A percentile compares a stretch with the other conserved stretches of the same genome.
phyloP scores from a whole-genome alignment of 1,140 invertebrate genomes.

The Parasteatoda tepidariorum region DNA sequence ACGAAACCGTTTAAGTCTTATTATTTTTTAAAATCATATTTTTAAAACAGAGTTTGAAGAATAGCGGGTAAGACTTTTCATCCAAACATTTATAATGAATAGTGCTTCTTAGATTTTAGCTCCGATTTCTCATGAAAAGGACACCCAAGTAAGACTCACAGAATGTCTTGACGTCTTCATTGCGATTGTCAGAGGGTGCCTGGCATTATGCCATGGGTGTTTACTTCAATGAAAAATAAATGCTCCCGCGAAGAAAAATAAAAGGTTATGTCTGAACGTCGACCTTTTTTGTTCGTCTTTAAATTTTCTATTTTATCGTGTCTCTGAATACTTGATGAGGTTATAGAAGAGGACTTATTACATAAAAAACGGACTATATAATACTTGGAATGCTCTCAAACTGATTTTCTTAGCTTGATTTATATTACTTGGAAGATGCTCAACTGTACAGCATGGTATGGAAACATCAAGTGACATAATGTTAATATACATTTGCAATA shows the following conservation, averaged over 20 bases:
- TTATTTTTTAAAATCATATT: too few relatives aligned
- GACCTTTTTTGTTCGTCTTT: constrained; percentile 21
- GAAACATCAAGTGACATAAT: background rate
- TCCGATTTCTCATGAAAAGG: too few relatives aligned
- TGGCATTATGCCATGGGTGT: background rate
- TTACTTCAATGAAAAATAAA: background rate
- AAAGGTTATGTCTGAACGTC: background rate
- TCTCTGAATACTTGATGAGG: background rate
- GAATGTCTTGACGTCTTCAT: background rate
- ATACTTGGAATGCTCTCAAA: constrained; percentile 16
- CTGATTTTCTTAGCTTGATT: background rate
- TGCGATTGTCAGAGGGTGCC: background rate
- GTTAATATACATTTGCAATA: too few relatives aligned
- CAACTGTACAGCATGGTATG: background rate
- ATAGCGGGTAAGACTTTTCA: too few relatives aligned
- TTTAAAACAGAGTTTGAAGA: too few relatives aligned
- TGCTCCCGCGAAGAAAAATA: background rate
- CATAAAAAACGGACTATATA: constrained; percentile 5
- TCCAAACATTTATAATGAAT: too few relatives aligned
- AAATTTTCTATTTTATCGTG: background rate
- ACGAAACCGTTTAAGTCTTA: too few relatives aligned
- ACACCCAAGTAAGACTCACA: too few relatives aligned
- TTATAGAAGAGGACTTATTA: background rate
- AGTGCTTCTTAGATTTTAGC: too few relatives aligned
- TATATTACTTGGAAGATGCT: constrained; percentile 7